phyloP scores from a whole-genome alignment of 1,140 invertebrate genomes.

The Akabosia matsudoensis region DNA sequence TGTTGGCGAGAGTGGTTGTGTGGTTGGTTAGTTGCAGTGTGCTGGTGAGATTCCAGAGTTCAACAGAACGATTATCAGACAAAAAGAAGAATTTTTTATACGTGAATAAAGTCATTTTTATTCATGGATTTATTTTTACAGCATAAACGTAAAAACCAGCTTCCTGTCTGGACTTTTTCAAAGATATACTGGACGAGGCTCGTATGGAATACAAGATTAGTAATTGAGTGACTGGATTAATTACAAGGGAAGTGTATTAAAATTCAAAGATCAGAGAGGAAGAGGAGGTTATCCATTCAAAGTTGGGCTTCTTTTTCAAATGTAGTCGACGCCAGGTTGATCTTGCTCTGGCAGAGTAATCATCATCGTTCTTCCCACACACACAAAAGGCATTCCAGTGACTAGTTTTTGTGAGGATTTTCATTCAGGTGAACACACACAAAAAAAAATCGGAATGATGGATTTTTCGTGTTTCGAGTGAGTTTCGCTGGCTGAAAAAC shows the following conservation, averaged over 20 bases:
- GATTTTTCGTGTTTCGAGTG: not conserved
- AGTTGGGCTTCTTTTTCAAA: not conserved
- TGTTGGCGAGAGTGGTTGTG: not conserved
- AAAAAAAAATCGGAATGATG: not conserved
- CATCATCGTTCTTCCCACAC: not conserved
- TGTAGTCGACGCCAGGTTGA: not conserved
- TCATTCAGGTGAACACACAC: not conserved
- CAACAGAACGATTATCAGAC: not conserved
- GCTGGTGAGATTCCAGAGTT: not conserved
- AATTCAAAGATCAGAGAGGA: not conserved
- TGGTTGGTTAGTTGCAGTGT: not conserved
- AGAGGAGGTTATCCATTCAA: not conserved
- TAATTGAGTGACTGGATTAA: not conserved
- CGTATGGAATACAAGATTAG: too few species aligned
- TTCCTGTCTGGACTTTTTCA: too few species aligned
- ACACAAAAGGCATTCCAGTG: conserved; percentile 14
- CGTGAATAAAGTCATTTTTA: too few species aligned
- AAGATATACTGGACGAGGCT: too few species aligned
- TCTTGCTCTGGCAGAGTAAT: not conserved
- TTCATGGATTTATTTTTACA: too few species aligned
- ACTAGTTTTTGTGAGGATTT: not conserved
- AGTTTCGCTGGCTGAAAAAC: not conserved
- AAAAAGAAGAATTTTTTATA: too few species aligned
- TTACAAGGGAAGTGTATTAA: not conserved
- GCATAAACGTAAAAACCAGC: too few species aligned